Base-by-base conservation (phyloP, 2,888 invertebrate genomes). In the Ectobius pallidus region DNA sequence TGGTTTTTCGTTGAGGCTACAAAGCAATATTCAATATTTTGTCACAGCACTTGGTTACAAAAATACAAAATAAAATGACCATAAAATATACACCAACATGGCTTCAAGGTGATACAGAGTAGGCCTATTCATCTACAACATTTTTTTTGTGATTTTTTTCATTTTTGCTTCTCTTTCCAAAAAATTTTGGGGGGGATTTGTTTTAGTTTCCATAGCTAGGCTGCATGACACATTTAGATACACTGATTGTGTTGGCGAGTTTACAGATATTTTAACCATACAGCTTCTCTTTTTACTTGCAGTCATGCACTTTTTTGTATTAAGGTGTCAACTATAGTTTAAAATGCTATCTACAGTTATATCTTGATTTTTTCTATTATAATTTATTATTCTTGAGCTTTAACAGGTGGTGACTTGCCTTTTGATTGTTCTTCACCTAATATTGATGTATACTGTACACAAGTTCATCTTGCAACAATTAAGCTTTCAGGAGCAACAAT, bases 11-110 rank as follows among this genome's bases (percentile, higher is more conserved):
- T 73, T 75, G 73, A 72, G 70, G 72, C 75, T 75, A 75, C 70
- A 73, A 73, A 75, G 65, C 67, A 72, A 70, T 52, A 46, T 75
- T 71, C 68, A 70, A 69, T 73, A 69, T 72, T 73, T 74, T 73
- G 69, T 75, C 75, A 75, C 74, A 75, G 75, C 75, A 75, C 75
- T 73, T 75, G 74, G 74, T 75, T 74, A 75, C 74, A 75, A 75
- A 75, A 75, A 74, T 74, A 75, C 74, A 75, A 74, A 74, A 75
- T 71, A 75, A 75, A 75, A 74, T 71, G 58, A 73, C 75, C 69
- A 71, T 73, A 75, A 71, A 74, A 74, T 75, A 73, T 74, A 75
- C 75, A 73, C 55, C 71, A 73, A 74, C 71, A 71, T 72, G 71
- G 70, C 65, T 61, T 72, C 71, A 62, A 63, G 63, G 61, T 69